Evolutionary conservation across 2,797 vertebrate genomes (phyloP).

Genomic region (Pseudocheirus occidentalis): DNA sequence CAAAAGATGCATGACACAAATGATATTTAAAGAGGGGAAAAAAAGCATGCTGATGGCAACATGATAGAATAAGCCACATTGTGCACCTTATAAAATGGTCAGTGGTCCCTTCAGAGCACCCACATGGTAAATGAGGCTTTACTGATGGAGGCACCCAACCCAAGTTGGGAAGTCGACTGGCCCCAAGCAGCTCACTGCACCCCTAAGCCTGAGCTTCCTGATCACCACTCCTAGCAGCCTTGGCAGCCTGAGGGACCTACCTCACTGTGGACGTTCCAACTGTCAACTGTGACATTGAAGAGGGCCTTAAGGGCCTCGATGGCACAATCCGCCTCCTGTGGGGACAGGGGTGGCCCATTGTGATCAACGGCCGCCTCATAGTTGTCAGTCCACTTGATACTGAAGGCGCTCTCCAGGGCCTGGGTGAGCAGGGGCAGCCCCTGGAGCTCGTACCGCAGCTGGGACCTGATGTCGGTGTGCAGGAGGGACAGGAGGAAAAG

Average conservation of each 20-base stretch:
- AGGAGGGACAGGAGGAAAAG: slow-evolving; percentile 97
- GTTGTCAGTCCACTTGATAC: slow-evolving; percentile 92
- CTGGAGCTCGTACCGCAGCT: slow-evolving; percentile 89
- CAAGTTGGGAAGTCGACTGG: slow-evolving; percentile 20
- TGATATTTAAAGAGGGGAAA: not conserved
- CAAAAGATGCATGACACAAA: slow-evolving; percentile 28
- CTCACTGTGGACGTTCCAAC: slow-evolving; percentile 89
- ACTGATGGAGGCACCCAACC: slow-evolving; percentile 37
- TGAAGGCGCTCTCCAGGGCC: slow-evolving; percentile 93
- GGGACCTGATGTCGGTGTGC: slow-evolving; percentile 89
- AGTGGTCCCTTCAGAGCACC: slow-evolving; percentile 11
- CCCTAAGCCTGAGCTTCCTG: not conserved
- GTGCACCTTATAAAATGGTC: slow-evolving; percentile 25
- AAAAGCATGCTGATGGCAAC: not conserved
- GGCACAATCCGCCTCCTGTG: slow-evolving; percentile 91
- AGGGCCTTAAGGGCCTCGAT: slow-evolving; percentile 97
- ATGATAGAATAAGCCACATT: not conserved
- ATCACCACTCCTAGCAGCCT: slow-evolving; percentile 6
- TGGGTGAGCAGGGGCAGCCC: slow-evolving; percentile 91
- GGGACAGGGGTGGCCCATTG: slow-evolving; percentile 87
- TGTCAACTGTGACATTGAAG: slow-evolving; percentile 96
- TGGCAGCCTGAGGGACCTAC: slow-evolving; percentile 83
- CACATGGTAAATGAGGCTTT: not conserved
- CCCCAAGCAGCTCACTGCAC: not conserved
- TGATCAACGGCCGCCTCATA: slow-evolving; percentile 89